Base-by-base conservation (phyloP, 2,797 vertebrate genomes). In the Sphenodon punctatus region DNA sequence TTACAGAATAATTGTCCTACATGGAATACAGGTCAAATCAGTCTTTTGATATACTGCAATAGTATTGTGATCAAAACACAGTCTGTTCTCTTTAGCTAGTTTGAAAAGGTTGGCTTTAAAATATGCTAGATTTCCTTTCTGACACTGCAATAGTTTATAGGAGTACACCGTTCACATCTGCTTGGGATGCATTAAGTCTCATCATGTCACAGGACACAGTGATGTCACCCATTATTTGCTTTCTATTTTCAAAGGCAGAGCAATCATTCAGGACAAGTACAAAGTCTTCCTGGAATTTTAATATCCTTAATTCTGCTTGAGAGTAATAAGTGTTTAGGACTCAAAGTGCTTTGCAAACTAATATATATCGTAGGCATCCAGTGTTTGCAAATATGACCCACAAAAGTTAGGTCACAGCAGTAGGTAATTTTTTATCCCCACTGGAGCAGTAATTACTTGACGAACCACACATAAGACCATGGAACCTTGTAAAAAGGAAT, bases 221-320 rank as follows among this genome's bases (percentile, higher is more conserved):
- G 42, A 84, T 68, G 22, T 73, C 64, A 84, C 48, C 53, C 51
- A 82, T 55, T 75, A 61, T 71, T 71, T 76, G 39, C 67, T 82
- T 77, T 77, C 32, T 39, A 41, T 67, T 73, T 68, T 73, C 48
- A 72, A 48, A 73, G 27, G 25, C 56, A 67, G 48, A 68, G 63
- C 59, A 69, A 23, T 68, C 72, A 75, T 48, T 58, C 49, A 75
- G 82, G 58, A 75, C 58, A 75, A 46, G 49, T 63, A 63, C 79
- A 36, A 36, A 81, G 48, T 68, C 71, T 69, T 63, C 65, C 48
- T 34, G 48, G 64, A 81, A 75, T 81, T 75, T 63, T 61, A 58
- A 6, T 85, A 36, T 61, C 77, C 68, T 58, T 64, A 68, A 75
- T 61, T 67, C 1, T 80, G 32, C 63, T 49, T n/a, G n/a, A 39